Evolutionary conservation across 2,888 invertebrate genomes (phyloP).

Genomic region (Melolontha melolontha): DNA sequence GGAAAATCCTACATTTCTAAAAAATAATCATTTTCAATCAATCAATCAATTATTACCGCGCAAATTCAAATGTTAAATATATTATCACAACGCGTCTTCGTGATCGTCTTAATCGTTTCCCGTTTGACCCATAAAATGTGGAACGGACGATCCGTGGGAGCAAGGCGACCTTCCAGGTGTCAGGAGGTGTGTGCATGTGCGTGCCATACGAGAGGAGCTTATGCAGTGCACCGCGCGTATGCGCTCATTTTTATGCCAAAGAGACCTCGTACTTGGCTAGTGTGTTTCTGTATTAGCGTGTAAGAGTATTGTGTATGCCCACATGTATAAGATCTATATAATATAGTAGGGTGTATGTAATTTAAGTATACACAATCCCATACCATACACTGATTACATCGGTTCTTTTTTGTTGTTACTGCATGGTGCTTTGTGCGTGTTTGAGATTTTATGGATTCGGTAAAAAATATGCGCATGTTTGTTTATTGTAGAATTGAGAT

Average conservation of each 20-base stretch:
- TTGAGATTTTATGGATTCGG: no score
- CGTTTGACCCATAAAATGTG: slow-evolving; percentile 56
- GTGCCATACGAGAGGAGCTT: slow-evolving; percentile 48
- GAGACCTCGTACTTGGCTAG: background rate
- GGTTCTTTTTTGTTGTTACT: slow-evolving; percentile 42
- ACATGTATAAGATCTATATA: background rate
- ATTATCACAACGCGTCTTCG: no score
- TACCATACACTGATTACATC: slow-evolving; percentile 59
- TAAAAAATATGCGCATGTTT: slow-evolving; percentile 6
- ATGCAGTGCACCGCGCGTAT: no score
- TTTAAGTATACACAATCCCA: slow-evolving; percentile 9
- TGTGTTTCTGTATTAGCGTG: background rate
- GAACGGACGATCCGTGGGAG: slow-evolving; percentile 60
- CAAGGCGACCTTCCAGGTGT: slow-evolving; percentile 59
- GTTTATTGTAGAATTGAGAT: slow-evolving; percentile 37
- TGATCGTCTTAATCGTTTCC: background rate
- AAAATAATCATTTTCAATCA: no score
- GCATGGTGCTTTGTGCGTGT: no score
- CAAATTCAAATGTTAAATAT: no score
- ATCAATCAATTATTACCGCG: no score
- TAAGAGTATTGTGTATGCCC: slow-evolving; percentile 2
- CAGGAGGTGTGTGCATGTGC: slow-evolving; percentile 56
- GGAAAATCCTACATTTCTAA: no score
- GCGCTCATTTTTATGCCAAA: slow-evolving; percentile 60
- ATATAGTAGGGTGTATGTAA: background rate